phyloP scores from a whole-genome alignment of 2,888 invertebrate genomes.

The Eupithecia centaureata region DNA sequence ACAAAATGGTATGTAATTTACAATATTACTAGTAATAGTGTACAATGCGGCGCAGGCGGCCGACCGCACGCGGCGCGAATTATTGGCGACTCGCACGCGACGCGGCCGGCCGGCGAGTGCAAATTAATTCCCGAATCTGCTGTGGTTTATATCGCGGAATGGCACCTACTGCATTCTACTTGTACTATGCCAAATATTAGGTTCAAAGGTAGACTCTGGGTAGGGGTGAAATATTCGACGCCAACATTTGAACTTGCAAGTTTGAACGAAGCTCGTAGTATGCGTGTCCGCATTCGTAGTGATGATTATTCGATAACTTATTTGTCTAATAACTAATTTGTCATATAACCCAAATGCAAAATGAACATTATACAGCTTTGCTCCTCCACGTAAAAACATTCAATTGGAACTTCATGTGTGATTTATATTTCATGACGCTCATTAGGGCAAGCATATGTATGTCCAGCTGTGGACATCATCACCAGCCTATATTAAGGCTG shows the following conservation, averaged over 20 bases:
- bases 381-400: neutral
- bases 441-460: no score
- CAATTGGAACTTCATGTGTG: no score
- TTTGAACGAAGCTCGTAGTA: neutral
- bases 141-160: conserved; percentile 24
- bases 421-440: no score
- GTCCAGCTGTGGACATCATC: no score
- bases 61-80: conserved; percentile 39
- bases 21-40: neutral
- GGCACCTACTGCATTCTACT: conserved; percentile 7
- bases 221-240: neutral
- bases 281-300: neutral
- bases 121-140: conserved; percentile 36
- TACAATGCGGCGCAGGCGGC: conserved; percentile 14
- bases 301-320: neutral
- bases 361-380: neutral
- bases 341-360: neutral
- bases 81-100: conserved; percentile 45
- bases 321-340: neutral
- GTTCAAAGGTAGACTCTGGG: neutral
- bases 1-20: neutral
- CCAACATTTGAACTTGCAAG: neutral
- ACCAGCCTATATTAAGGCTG: no score
- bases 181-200: conserved; percentile 2
- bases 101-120: conserved; percentile 18